Evolutionary conservation across 2,113 vertebrate species (phyloP), one percentile per base, ranked within the genome.

Genomic region (Synodontis membranacea): DNA sequence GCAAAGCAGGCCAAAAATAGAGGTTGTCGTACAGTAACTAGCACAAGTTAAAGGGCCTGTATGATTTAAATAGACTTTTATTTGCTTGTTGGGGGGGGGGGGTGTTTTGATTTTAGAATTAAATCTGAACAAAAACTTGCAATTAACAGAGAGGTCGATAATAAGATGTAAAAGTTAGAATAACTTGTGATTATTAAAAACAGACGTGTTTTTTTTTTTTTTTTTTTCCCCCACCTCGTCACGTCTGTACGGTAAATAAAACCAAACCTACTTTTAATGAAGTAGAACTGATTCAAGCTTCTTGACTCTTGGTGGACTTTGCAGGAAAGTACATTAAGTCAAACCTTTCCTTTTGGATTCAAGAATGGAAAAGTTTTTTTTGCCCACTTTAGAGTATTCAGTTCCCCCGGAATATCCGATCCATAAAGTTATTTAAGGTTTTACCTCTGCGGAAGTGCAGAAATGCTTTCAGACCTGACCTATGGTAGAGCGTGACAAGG

Each of bases 241-340:
- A n/a, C n/a, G n/a, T n/a, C n/a, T n/a, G n/a, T n/a, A n/a, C n/a
- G n/a, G n/a, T n/a, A n/a, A n/a, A n/a, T 70, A 56, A 84, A 87
- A 58, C 85, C 76, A 86, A 88, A 78, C 79, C 56, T 70, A 68
- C 83, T 89, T 50, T 66, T 88, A 79, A 50, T 34, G 56, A 85
- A 87, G 89, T 84, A 86, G 76, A 52, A 82, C 81, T 72, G 84
- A 85, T 89, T 80, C 66, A 84, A 60, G 37, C 54, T 83, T 82
- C 79, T 78, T 74, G 88, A 92, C 83, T n/a, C n/a, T n/a, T n/a
- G n/a, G n/a, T n/a, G n/a, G n/a, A n/a, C n/a, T 46, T 87, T 54
- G 54, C 72, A 66, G 85, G 74, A 90, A 90, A 85, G 60, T 84
- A 86, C 86, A 83, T 91, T 80, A 86, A 90, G 89, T 90, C 56